Evolutionary conservation across 2,888 invertebrate species (phyloP).

Genomic region (Rhagium mordax): DNA sequence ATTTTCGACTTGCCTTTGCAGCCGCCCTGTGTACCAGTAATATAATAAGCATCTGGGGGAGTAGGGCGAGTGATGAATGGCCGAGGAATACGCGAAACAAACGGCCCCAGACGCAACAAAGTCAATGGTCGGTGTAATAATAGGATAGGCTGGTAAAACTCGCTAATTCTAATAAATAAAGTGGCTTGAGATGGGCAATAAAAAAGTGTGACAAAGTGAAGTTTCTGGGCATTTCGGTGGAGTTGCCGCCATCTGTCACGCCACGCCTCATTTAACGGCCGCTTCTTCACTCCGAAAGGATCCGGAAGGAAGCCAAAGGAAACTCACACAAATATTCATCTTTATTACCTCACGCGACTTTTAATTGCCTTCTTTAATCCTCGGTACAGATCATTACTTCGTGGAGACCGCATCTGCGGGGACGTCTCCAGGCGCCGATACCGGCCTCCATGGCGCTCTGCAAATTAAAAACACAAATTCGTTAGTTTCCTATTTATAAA

Average conservation of each 20-base stretch:
- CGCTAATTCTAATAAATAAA: slow-evolving; percentile 59
- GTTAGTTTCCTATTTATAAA: slow-evolving; percentile 42
- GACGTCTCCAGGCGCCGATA: slow-evolving; percentile 26
- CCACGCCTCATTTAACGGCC: slow-evolving; percentile 65
- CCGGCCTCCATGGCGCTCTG: not conserved
- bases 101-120: not conserved
- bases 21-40: too few relatives aligned
- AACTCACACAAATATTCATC: slow-evolving; percentile 63
- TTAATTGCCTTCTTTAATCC: slow-evolving; percentile 65
- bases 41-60: too few relatives aligned
- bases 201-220: slow-evolving; percentile 64
- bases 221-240: slow-evolving; percentile 58
- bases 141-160: slow-evolving; percentile 39
- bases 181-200: slow-evolving; percentile 58
- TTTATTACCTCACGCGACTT: slow-evolving; percentile 65
- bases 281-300: slow-evolving; percentile 61
- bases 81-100: not conserved
- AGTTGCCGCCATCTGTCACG: slow-evolving; percentile 65
- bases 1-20: too few relatives aligned
- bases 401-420: slow-evolving; percentile 22
- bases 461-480: slow-evolving; percentile 47
- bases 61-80: too few relatives aligned
- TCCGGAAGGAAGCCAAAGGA: slow-evolving; percentile 55
- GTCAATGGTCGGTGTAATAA: slow-evolving; percentile 29
- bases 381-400: slow-evolving; percentile 62